Evolutionary conservation across 2,113 vertebrate genomes (phyloP), one percentile per base, ranked within the genome.

Genomic region (Carlito syrichta): DNA sequence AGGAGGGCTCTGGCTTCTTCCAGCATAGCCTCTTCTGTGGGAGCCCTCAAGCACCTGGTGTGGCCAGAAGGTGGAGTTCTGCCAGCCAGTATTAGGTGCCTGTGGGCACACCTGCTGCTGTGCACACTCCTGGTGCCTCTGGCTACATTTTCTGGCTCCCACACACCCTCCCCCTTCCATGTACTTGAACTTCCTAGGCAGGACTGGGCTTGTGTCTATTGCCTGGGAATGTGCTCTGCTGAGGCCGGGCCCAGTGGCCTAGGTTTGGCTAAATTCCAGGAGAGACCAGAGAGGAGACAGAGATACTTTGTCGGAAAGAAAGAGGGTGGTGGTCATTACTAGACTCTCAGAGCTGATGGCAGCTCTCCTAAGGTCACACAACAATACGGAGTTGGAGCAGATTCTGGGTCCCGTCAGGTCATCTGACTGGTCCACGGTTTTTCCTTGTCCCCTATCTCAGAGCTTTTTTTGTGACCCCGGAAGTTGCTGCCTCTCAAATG

Each of bases 121-220:
- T 56, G 38, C 93, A 88, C 66, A 58, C 94, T 77, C 76, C 66
- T 17, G 38, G 78, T 95, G 96, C 97, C 96, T 35, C 89, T 77
- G 96, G 98, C 96, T 97, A 94, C 23, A 4, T 94, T 96, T 96
- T 96, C 95, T 96, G 96, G 95, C 94, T 97, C 83, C 87, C 38
- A 38, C 32, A 17, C 50, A 48, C 27, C 81, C 63, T 52, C 78
- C 93, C 52, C 19, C 30, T 62, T 87, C 50, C 48, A 12, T 38
- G 83, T 76, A 91, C 77, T 94, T 20, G 2, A 60, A 82, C 86
- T 97, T 95, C 58, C 86, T 74, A 76, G 95, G 93, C 97, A 97
- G 94, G 97, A 95, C 87, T 92, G 60, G 95, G 92, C 98, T 97
- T 98, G 97, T 60, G 76, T 86, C 60, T 96, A 2, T 52, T 91